phyloP scores from a whole-genome alignment of 2,888 invertebrate genomes.

The Acanthococcus lagerstroemiae region DNA sequence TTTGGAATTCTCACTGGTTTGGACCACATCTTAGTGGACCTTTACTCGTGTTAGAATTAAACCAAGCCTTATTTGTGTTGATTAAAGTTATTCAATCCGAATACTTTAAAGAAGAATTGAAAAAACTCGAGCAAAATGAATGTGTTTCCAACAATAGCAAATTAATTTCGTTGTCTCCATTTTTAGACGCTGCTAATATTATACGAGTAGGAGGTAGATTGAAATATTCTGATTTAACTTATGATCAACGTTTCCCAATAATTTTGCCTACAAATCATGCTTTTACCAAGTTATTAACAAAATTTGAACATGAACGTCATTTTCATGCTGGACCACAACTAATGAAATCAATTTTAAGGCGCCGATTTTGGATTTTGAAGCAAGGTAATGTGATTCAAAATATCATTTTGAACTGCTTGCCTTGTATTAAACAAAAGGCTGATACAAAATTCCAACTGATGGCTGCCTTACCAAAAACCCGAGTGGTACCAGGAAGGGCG shows the following conservation, averaged over 20 bases:
- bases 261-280: slow-evolving; percentile 26
- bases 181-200: slow-evolving; percentile 32
- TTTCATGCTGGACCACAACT: slow-evolving; percentile 33
- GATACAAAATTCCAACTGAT: slow-evolving; percentile 33
- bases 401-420: background rate
- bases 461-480: slow-evolving; percentile 37
- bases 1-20: slow-evolving; percentile 1
- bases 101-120: slow-evolving; percentile 5
- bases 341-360: background rate
- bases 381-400: background rate
- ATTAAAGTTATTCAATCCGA: background rate
- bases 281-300: slow-evolving; percentile 28
- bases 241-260: slow-evolving; percentile 32
- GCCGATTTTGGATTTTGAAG: background rate
- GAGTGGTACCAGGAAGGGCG: slow-evolving; percentile 21
- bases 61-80: background rate
- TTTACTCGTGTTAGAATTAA: background rate
- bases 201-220: slow-evolving; percentile 35
- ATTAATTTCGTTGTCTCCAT: slow-evolving; percentile 28
- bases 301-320: slow-evolving; percentile 32
- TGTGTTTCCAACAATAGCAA: background rate
- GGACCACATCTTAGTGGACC: background rate
- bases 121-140: background rate
- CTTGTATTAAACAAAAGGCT: background rate
- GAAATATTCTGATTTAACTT: slow-evolving; percentile 16